These are phyloP conservation scores for Brienomyrus brachyistius DNA, from an alignment of 2,113 vertebrate genomes.

Conservation along the genomic window DNA sequence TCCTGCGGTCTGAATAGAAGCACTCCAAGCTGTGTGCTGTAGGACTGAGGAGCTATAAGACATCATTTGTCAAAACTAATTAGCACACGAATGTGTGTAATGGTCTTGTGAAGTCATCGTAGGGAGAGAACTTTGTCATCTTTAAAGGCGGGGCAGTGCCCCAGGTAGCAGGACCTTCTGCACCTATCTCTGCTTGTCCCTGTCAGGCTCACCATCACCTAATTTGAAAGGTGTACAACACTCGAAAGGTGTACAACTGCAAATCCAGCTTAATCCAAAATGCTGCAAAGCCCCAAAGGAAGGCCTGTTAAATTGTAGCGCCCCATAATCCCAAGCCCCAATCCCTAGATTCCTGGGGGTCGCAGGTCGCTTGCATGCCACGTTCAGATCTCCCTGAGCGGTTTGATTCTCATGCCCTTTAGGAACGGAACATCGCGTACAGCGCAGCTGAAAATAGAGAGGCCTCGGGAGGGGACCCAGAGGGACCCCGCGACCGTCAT, in stretches of 20 bases:
- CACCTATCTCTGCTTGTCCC: background rate
- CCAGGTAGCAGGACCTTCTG: background rate
- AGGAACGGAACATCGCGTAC: slow-evolving; percentile 8
- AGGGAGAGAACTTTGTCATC: background rate
- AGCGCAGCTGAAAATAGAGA: slow-evolving; percentile 11
- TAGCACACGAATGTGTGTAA: background rate
- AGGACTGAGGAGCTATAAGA: background rate
- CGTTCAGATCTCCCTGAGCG: background rate
- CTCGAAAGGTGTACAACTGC: background rate
- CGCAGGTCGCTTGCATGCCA: background rate
- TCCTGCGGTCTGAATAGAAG: background rate
- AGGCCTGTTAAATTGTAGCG: background rate
- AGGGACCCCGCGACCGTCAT: slow-evolving; percentile 11
- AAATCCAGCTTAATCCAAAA: background rate
- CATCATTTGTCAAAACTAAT: background rate
- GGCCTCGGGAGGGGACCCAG: background rate
- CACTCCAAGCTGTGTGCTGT: background rate
- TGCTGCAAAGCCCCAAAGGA: background rate
- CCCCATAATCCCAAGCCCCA: background rate
- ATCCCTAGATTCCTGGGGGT: background rate
- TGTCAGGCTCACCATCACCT: background rate
- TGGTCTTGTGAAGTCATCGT: background rate
- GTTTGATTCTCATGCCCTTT: background rate
- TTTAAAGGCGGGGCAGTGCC: background rate
- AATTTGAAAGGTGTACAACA: background rate